Conservation (phyloP, 2,888 invertebrate species). For the Xestia sexstrigata region DNA sequence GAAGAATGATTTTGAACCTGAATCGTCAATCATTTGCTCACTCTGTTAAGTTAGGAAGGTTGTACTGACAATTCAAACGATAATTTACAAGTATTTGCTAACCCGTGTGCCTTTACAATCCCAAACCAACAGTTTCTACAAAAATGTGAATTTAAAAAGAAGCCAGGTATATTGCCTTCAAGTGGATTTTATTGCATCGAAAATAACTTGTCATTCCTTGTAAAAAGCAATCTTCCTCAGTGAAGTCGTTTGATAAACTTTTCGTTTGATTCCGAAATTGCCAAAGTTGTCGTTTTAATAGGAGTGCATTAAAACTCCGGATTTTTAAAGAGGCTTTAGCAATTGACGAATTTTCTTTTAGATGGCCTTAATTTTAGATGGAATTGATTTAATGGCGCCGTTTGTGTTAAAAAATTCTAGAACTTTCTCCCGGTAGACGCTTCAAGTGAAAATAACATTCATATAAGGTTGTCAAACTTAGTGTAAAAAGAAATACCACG, state of each 20-base stretch:
- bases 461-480: not conserved
- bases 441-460: not conserved
- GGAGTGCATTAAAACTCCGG: constrained; percentile 43
- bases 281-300: constrained; percentile 48
- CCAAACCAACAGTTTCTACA: not conserved
- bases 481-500: not conserved
- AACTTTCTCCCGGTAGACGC: not conserved
- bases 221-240: constrained; percentile 26
- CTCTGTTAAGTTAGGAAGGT: not conserved
- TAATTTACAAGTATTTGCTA: not conserved
- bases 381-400: not conserved
- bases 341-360: constrained; percentile 15
- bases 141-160: constrained; percentile 18
- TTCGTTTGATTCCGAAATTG: constrained; percentile 29
- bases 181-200: constrained; percentile 46
- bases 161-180: constrained; percentile 30
- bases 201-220: constrained; percentile 42
- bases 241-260: constrained; percentile 39
- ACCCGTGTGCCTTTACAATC: not conserved
- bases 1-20: not conserved
- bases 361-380: not conserved
- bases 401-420: not conserved
- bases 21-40: not conserved
- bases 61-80: not conserved
- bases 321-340: constrained; percentile 17